phyloP scores from a whole-genome alignment of 2,113 vertebrate genomes.

The Chlorodrepanis virens region DNA sequence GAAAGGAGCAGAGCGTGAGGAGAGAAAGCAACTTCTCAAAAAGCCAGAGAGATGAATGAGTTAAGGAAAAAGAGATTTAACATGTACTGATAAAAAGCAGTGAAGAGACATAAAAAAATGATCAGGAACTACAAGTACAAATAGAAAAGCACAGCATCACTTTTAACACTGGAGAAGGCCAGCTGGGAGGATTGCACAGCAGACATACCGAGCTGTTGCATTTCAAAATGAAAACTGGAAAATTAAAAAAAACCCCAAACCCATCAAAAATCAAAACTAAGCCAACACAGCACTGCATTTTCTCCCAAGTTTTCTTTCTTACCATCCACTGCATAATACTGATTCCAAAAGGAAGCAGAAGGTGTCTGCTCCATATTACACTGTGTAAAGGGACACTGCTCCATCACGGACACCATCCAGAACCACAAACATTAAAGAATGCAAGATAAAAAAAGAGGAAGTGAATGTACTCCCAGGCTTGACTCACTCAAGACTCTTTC shows the following conservation, averaged over 20 bases:
- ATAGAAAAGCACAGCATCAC: background rate
- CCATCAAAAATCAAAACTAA: background rate
- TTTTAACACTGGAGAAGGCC: background rate
- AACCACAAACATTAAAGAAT: background rate
- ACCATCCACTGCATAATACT: background rate
- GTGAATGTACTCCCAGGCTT: background rate
- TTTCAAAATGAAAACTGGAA: background rate
- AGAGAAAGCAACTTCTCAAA: background rate
- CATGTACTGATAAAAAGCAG: background rate
- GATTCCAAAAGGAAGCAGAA: background rate
- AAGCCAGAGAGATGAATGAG: background rate
- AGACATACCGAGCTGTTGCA: background rate
- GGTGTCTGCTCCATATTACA: background rate
- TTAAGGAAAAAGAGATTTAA: slow-evolving; percentile 29
- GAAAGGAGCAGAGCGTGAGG: background rate
- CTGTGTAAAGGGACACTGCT: background rate
- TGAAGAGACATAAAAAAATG: background rate
- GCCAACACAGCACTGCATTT: background rate
- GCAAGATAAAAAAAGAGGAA: background rate
- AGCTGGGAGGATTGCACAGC: background rate
- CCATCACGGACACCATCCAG: background rate
- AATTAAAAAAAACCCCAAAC: background rate
- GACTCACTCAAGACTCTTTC: background rate
- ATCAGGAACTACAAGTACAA: slow-evolving; percentile 21
- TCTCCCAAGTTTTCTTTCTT: background rate